Evolutionary conservation across 2,888 invertebrate genomes (phyloP).

Genomic region (Phania funesta): DNA sequence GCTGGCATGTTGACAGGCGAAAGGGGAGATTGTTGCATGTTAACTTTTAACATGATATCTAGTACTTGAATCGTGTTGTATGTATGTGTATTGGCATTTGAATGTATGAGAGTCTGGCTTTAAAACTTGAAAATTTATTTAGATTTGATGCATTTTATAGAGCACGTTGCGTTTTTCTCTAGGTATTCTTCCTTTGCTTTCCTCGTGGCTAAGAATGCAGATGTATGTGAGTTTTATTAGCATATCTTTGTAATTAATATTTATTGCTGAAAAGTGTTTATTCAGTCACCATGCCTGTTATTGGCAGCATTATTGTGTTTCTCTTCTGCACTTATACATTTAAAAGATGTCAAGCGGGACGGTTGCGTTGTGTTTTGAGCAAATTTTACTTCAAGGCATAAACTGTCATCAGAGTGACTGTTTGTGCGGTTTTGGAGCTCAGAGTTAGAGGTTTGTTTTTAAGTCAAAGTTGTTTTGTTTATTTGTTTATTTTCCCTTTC

Average conservation of each 20-base stretch:
- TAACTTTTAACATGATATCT: conserved; percentile 31
- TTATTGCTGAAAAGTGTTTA: conserved; percentile 19
- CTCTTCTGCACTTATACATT: neutral
- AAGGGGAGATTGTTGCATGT: conserved; percentile 31
- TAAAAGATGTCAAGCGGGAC: conserved; percentile 30
- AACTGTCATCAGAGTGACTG: conserved; percentile 21
- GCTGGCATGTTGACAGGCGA: neutral
- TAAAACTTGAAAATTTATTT: conserved; percentile 51
- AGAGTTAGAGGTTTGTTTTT: conserved; percentile 31
- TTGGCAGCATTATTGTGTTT: conserved; percentile 4
- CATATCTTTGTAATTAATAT: conserved; percentile 60
- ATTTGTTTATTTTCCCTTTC: conserved; percentile 29
- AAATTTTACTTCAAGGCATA: conserved; percentile 15
- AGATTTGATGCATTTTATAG: conserved; percentile 57
- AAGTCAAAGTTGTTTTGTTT: conserved; percentile 17
- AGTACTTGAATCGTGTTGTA: neutral
- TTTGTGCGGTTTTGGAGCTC: conserved; percentile 22
- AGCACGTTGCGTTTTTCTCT: neutral
- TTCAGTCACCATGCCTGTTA: conserved; percentile 47
- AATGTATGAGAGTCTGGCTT: conserved; percentile 14
- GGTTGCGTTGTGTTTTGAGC: conserved; percentile 25
- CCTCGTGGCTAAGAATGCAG: neutral
- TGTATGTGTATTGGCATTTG: conserved; percentile 20
- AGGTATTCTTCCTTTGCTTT: neutral
- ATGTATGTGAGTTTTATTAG: conserved; percentile 10